A percentile compares a stretch with the other conserved stretches of the same genome.
These are phyloP conservation scores for Apamea sordens DNA, from an alignment of 2,888 invertebrate genomes.

Conservation along the genomic window DNA sequence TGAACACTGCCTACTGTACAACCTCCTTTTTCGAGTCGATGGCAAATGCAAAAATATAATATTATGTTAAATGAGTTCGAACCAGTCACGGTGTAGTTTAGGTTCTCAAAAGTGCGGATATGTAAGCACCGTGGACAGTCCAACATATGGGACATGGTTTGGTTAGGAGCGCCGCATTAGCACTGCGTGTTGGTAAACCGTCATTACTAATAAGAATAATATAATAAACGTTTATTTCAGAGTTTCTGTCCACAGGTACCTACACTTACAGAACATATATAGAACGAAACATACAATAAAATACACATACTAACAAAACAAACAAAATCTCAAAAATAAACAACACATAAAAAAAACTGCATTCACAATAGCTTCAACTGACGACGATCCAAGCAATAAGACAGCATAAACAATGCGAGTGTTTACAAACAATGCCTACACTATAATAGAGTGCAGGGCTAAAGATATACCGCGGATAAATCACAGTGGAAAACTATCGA, in stretches of 20 bases:
- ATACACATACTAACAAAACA: too few relatives aligned
- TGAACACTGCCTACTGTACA: background rate
- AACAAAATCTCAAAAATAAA: too few relatives aligned
- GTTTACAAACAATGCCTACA: conserved; percentile 10
- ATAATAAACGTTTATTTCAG: too few relatives aligned
- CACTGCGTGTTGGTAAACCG: too few relatives aligned
- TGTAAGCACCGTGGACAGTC: background rate
- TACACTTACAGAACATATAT: too few relatives aligned
- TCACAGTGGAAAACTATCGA: too few relatives aligned
- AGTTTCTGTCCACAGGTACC: too few relatives aligned
- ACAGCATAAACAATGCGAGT: background rate
- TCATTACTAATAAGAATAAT: too few relatives aligned
- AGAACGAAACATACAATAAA: too few relatives aligned
- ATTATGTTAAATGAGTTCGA: too few relatives aligned
- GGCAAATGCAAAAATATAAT: background rate
- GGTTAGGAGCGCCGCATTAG: background rate
- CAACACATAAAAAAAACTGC: too few relatives aligned
- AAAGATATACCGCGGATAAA: background rate
- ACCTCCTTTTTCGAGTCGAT: background rate
- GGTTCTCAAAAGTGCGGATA: background rate
- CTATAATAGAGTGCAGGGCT: background rate
- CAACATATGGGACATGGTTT: background rate
- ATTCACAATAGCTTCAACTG: background rate
- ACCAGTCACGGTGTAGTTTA: background rate
- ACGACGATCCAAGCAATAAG: background rate